Percentiles rank a stretch among this genome's conserved stretches.
Evolutionary conservation across 2,888 invertebrate species (phyloP).

Genomic region (Bruchidius siliquastri): DNA sequence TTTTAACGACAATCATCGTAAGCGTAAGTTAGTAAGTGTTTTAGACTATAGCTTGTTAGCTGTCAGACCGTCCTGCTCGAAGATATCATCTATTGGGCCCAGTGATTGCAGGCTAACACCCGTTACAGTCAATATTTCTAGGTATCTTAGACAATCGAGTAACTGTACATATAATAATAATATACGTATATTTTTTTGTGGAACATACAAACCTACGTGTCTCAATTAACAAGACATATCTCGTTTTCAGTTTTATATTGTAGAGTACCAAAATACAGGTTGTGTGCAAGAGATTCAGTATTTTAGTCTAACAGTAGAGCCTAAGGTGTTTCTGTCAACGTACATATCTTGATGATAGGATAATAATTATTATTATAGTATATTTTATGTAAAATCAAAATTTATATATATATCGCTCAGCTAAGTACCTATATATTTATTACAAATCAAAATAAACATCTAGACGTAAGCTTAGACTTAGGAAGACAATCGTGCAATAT

Average conservation of each 20-base stretch:
- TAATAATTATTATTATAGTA: constrained; percentile 16
- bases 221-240: constrained; percentile 39
- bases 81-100: constrained; percentile 25
- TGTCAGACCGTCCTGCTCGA: constrained; percentile 17
- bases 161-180: constrained; percentile 14
- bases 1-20: constrained; percentile 46
- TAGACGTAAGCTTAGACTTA: constrained; percentile 13
- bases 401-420: constrained; percentile 11
- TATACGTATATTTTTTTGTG: constrained; percentile 9
- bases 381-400: neutral
- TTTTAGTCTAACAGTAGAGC: constrained; percentile 15
- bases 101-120: constrained; percentile 31
- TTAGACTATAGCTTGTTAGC: constrained; percentile 9
- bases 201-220: constrained; percentile 37
- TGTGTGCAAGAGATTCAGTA: constrained; percentile 25
- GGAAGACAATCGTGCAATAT: constrained; percentile 43
- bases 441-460: constrained; percentile 10
- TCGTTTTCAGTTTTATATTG: constrained; percentile 13
- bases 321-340: constrained; percentile 17
- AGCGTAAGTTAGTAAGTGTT: constrained; percentile 26
- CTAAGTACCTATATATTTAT: constrained; percentile 10
- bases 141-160: constrained; percentile 18
- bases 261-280: constrained; percentile 17
- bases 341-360: constrained; percentile 37
- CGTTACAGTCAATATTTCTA: constrained; percentile 37